Conservation (phyloP, 1,140 invertebrate species). For the Notospermus geniculatus region DNA sequence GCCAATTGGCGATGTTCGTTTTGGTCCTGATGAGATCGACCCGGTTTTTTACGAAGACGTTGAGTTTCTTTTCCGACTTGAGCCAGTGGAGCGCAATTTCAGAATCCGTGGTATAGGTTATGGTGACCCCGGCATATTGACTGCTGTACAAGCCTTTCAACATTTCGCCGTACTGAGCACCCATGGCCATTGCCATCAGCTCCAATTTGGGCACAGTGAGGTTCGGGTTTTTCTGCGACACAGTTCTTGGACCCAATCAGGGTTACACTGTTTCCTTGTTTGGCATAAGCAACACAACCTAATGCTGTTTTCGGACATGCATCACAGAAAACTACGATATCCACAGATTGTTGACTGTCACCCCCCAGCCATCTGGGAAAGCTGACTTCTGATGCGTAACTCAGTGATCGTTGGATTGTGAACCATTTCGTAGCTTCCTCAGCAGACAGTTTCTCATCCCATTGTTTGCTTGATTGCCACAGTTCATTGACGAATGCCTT, state of each 20-base stretch:
- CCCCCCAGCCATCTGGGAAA: neutral
- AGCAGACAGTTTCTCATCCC: neutral
- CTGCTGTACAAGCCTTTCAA: neutral
- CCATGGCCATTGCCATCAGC: slow-evolving; percentile 7
- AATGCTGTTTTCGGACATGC: slow-evolving; percentile 2
- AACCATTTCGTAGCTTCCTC: neutral
- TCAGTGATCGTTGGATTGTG: neutral
- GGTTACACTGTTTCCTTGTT: neutral
- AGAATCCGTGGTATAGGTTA: neutral
- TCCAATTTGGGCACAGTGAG: slow-evolving; percentile 5
- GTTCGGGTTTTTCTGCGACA: slow-evolving; percentile 1
- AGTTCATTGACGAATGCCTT: neutral
- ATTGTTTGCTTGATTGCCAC: neutral
- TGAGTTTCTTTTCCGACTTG: neutral
- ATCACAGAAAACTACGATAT: neutral
- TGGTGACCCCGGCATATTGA: neutral
- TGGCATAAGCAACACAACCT: neutral
- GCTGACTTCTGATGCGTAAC: neutral
- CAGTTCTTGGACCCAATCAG: slow-evolving; percentile 4
- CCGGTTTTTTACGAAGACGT: neutral
- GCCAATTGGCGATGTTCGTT: neutral
- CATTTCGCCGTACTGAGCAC: neutral
- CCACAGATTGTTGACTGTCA: neutral
- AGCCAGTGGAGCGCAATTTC: slow-evolving; percentile 4
- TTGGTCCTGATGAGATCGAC: neutral